phyloP scores from a whole-genome alignment of 2,888 invertebrate genomes.

The Eristalinus aeneus region DNA sequence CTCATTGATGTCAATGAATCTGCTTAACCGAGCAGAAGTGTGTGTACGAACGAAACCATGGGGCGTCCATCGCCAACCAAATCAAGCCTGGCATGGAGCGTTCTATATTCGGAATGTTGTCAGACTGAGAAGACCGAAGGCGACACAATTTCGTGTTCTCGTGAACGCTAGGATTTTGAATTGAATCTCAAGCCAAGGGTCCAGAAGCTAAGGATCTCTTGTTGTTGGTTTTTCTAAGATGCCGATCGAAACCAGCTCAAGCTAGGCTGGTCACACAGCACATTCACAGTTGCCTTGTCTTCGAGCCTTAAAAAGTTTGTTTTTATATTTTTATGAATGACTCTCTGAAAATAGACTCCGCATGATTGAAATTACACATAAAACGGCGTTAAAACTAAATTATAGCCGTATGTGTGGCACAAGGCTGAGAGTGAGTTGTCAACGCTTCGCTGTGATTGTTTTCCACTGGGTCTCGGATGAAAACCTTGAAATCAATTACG shows the following conservation, averaged over 20 bases:
- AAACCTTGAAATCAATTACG: not conserved
- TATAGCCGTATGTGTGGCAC: not conserved
- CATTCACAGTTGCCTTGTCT: too few relatives aligned
- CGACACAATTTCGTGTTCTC: too few relatives aligned
- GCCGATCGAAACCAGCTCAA: too few relatives aligned
- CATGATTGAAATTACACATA: conserved; percentile 3
- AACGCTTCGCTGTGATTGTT: not conserved
- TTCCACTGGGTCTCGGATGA: not conserved
- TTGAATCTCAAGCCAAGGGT: too few relatives aligned
- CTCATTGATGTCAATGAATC: not conserved
- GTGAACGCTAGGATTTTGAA: too few relatives aligned
- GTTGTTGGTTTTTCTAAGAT: too few relatives aligned
- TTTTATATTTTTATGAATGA: conserved; percentile 30
- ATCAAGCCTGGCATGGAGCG: not conserved
- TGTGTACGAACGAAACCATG: not conserved
- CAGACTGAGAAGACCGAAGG: not conserved
- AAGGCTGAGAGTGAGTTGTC: not conserved
- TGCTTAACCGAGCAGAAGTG: not conserved
- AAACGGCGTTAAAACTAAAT: not conserved
- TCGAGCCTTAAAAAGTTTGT: conserved; percentile 16
- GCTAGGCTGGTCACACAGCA: too few relatives aligned
- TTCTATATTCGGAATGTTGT: not conserved
- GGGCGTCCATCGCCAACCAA: not conserved
- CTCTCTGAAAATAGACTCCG: conserved; percentile 3
- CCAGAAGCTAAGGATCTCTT: too few relatives aligned